phyloP scores from a whole-genome alignment of 2,888 invertebrate genomes.

The Synergus itoensis region DNA sequence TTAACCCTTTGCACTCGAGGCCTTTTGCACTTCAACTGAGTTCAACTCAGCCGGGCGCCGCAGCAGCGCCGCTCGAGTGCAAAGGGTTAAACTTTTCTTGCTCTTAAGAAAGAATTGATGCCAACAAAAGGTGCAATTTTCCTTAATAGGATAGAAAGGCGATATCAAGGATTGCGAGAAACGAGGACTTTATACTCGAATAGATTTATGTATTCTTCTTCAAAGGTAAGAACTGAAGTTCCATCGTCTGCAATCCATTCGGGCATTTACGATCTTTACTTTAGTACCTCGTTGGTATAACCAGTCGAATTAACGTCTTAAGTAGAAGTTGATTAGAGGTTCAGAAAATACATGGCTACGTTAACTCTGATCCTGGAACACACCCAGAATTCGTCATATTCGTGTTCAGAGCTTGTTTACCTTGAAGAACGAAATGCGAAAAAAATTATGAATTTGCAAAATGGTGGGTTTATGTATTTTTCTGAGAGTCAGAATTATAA shows the following conservation, averaged over 20 bases:
- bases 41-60: too few relatives aligned
- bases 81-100: too few relatives aligned
- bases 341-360: conserved; percentile 43
- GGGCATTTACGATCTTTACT: conserved; percentile 33
- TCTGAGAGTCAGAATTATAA: too few relatives aligned
- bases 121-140: too few relatives aligned
- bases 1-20: too few relatives aligned
- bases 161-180: neutral
- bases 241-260: conserved; percentile 45
- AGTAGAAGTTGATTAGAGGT: conserved; percentile 54
- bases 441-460: neutral
- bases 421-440: conserved; percentile 33
- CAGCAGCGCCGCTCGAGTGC: too few relatives aligned
- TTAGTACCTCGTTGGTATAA: conserved; percentile 48
- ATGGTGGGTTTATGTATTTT: neutral
- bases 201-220: conserved; percentile 46
- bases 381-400: conserved; percentile 38
- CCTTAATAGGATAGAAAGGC: too few relatives aligned
- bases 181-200: conserved; percentile 42
- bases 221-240: conserved; percentile 5
- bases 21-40: too few relatives aligned
- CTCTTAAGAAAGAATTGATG: too few relatives aligned
- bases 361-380: conserved; percentile 42
- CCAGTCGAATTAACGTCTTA: conserved; percentile 50
- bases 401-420: conserved; percentile 41